Evolutionary conservation across 2,888 invertebrate species (phyloP).

Genomic region (Melanchra persicariae): DNA sequence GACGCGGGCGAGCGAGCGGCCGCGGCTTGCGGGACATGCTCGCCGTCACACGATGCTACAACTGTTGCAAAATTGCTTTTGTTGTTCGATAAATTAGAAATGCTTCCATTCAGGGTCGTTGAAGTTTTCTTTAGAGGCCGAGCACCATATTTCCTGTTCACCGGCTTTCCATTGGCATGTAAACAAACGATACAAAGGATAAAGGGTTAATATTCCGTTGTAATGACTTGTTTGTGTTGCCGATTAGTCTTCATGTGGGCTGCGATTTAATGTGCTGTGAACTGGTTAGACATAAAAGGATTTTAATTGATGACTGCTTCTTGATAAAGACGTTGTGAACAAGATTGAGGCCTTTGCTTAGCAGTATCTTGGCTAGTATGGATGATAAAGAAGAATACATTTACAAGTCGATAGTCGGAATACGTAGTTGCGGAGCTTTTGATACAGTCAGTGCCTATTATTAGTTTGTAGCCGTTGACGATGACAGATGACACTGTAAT

Average conservation of each 20-base stretch:
- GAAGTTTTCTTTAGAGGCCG: conserved; percentile 72
- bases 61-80: conserved; percentile 84
- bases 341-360: not conserved
- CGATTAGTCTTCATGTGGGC: conserved; percentile 44
- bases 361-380: not conserved
- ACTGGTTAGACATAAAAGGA: conserved; percentile 56
- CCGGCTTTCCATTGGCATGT: conserved; percentile 62
- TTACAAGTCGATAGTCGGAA: not conserved
- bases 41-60: conserved; percentile 71
- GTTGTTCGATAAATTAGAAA: conserved; percentile 82
- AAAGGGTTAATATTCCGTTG: conserved; percentile 45
- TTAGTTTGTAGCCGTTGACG: not conserved
- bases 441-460: not conserved
- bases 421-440: not conserved
- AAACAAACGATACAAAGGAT: conserved; percentile 50
- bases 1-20: not conserved
- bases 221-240: conserved; percentile 48
- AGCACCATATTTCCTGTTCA: conserved; percentile 72
- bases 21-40: conserved; percentile 60
- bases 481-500: not conserved
- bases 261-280: conserved; percentile 48
- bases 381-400: not conserved
- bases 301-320: conserved; percentile 41
- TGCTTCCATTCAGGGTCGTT: conserved; percentile 73
- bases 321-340: conserved; percentile 13